phyloP scores from a whole-genome alignment of 2,888 invertebrate genomes.

The Heteropelma amictum region DNA sequence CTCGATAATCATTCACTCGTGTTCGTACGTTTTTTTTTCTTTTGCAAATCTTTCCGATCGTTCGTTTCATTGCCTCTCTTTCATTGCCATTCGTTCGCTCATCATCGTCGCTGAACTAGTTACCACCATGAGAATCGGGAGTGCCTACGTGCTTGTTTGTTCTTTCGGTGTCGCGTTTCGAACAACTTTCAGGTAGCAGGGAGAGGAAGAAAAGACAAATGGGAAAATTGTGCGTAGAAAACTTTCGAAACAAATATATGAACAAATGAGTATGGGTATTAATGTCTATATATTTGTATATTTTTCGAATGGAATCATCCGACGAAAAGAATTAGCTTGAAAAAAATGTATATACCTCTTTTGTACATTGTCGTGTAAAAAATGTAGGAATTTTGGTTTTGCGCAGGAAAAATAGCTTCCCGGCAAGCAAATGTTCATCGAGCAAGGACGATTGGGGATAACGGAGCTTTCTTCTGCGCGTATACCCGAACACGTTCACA shows the following conservation, averaged over 20 bases:
- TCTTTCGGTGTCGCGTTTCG: conserved; percentile 49
- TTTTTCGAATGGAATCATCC: too few species aligned
- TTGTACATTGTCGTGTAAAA: conserved; percentile 63
- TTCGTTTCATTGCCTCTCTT: not conserved
- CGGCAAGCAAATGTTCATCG: conserved; percentile 67
- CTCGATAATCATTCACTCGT: too few species aligned
- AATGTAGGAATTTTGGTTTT: conserved; percentile 71
- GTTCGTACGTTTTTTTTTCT: too few species aligned
- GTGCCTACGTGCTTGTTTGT: not conserved
- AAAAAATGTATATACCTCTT: conserved; percentile 46
- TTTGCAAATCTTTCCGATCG: too few species aligned
- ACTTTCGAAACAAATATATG: conserved; percentile 50
- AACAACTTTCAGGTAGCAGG: conserved; percentile 69
- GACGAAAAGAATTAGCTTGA: too few species aligned
- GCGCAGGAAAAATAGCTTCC: conserved; percentile 71
- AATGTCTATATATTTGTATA: conserved; percentile 46
- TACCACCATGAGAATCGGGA: not conserved
- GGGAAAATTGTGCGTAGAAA: conserved; percentile 52
- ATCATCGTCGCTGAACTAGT: not conserved
- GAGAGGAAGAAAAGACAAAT: conserved; percentile 51
- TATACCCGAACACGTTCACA: conserved; percentile 55
- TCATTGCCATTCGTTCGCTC: not conserved
- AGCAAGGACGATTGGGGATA: conserved; percentile 63
- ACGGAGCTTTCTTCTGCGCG: conserved; percentile 65
- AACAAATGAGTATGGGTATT: conserved; percentile 58